Base-by-base conservation (phyloP, 2,797 vertebrate genomes). In the Capromys pilorides region DNA sequence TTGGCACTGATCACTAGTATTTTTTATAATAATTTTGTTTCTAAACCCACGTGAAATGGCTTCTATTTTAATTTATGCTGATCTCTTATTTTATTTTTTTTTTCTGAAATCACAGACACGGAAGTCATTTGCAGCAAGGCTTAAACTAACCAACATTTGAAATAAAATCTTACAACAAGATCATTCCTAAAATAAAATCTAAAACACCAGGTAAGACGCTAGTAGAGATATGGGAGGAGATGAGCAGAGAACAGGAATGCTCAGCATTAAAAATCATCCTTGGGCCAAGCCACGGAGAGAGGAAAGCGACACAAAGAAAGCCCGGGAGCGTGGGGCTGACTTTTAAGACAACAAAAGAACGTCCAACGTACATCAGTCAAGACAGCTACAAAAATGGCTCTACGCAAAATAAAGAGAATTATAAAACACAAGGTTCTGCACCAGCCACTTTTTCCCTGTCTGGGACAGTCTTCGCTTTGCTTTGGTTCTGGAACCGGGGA, bases 111-210 rank as follows among this genome's bases (percentile, higher is more conserved):
- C n/a, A 96, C 36, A 97, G 66, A 86, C 39, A 82, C 12, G 59
- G 87, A 93, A 83, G 67, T 28, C 88, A 95, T 89, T 57, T 95
- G 80, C 80, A 92, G 57, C 28, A 89, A 94, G 62, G 66, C 75
- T 85, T 90, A 41, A 49, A 71, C 28, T 83, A 91, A 92, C 16
- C 77, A 91, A 89, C 61, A 88, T 89, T 88, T 94, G 91, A 97
- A 97, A 89, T 91, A 92, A 94, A 69, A 87, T 89, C 66, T 87
- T n/a, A 96, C 28, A 94, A 92, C 59, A 94, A 96, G 91, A 51
- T 28, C 61, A 90, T 88, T 96, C 93, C 96, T 96, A 96, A 97
- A 97, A 97, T 90, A 96, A 96, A 95, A 94, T 16, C 61, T 49
- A 86, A 94, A 96, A 85, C 51, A 54, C n/a, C 93, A 95, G 94